phyloP scores from a whole-genome alignment of 2,113 vertebrate genomes.

The Turnix velox region DNA sequence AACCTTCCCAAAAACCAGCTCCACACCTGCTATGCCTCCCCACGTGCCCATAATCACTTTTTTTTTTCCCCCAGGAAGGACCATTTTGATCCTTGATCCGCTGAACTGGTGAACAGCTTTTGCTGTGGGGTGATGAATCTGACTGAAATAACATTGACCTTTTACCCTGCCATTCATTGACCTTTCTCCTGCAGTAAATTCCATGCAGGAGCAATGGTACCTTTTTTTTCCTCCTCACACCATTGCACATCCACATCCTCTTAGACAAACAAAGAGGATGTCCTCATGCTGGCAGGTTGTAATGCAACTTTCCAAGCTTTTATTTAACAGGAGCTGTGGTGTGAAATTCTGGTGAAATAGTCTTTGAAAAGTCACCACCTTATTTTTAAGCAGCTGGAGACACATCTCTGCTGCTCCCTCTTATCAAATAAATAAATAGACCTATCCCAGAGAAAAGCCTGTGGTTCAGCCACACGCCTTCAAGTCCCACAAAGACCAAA shows the following conservation, averaged over 20 bases:
- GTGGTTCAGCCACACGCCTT: background rate
- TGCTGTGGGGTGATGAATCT: background rate
- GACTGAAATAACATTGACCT: slow-evolving; percentile 42
- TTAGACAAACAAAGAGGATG: slow-evolving; percentile 76
- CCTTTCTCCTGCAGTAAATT: too few relatives aligned
- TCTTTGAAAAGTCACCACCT: slow-evolving; percentile 38
- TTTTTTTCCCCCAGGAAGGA: slow-evolving; percentile 56
- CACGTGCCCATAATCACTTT: slow-evolving; percentile 67
- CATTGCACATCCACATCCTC: slow-evolving; percentile 64
- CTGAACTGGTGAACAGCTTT: slow-evolving; percentile 39
- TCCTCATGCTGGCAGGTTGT: slow-evolving; percentile 67
- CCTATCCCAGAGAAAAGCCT: background rate
- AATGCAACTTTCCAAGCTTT: slow-evolving; percentile 69
- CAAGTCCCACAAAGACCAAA: background rate
- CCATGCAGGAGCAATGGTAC: slow-evolving; percentile 68
- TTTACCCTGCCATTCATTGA: too few relatives aligned
- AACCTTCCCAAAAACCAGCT: slow-evolving; percentile 70
- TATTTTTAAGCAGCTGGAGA: background rate
- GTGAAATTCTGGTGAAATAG: slow-evolving; percentile 78
- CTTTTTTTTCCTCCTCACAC: slow-evolving; percentile 56
- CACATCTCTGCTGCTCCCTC: background rate
- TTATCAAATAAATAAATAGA: slow-evolving; percentile 26
- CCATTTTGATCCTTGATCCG: slow-evolving; percentile 42
- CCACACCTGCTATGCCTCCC: slow-evolving; percentile 66
- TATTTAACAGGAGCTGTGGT: slow-evolving; percentile 56